A percentile compares a stretch with the other conserved stretches of the same genome.
Evolutionary conservation across 2,888 invertebrate genomes (phyloP).

Genomic region (Leucania comma): DNA sequence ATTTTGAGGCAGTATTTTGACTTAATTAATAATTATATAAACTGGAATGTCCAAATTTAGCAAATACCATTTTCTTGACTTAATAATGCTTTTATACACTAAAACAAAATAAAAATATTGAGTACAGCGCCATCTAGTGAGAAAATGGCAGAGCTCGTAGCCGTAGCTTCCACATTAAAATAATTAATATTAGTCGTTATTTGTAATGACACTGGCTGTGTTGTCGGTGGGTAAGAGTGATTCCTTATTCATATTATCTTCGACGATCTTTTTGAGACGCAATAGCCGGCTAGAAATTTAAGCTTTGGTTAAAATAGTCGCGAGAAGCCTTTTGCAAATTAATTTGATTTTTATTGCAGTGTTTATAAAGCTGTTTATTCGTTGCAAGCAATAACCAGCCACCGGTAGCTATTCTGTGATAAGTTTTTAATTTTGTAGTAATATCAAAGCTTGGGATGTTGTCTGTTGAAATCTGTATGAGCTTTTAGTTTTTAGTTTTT

Average conservation of each 20-base stretch:
- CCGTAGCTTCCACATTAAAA: no score
- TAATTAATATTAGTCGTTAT: constrained; percentile 29
- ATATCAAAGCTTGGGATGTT: constrained; percentile 11
- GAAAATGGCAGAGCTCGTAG: no score
- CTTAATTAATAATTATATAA: no score
- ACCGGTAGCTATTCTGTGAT: constrained; percentile 49
- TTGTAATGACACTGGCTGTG: constrained; percentile 51
- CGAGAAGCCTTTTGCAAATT: constrained; percentile 31
- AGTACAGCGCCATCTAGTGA: no score
- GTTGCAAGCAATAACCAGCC: constrained; percentile 39
- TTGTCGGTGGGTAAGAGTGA: constrained; percentile 53
- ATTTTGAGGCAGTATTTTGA: no score
- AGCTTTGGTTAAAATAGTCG: constrained; percentile 62
- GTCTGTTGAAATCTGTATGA: constrained; percentile 27
- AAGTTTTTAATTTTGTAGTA: constrained; percentile 22
- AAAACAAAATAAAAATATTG: no score
- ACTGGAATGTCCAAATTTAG: no score
- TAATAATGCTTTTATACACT: no score
- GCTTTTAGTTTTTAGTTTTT: neutral
- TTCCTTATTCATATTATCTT: constrained; percentile 81
- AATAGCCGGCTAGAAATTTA: constrained; percentile 82
- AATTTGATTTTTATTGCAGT: neutral
- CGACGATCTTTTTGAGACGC: constrained; percentile 81
- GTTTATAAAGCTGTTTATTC: constrained; percentile 46
- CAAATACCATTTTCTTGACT: no score